Evolutionary conservation across 64 coral and sea anemone species (phyloP), one percentile per base, ranked within the genome.

Genomic region (Pocillopora damicornis): DNA sequence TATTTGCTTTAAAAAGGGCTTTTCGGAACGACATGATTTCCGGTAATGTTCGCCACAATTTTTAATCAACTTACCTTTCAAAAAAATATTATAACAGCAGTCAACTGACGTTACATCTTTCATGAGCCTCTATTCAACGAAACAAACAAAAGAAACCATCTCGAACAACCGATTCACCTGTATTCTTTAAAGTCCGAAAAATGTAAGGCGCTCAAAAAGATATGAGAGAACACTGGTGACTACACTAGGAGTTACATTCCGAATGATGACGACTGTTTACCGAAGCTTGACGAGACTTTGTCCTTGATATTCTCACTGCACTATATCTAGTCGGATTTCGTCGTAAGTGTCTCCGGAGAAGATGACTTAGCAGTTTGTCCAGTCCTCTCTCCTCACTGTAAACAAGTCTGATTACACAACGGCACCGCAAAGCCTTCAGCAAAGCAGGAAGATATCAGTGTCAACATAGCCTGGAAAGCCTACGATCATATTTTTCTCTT

Each of bases 281-380:
- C 38, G 63, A 85, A 73, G 80, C 11, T 66, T 42, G 15, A 63
- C 17, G 35, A 83, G 51, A 15, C n/a, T 11, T 68, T 17, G 67
- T 42, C 80, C 36, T 20, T 36, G 66, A 20, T 15, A n/a, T 25
- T 9, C 30, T 71, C 12, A 11, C 0, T 71, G 1, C n/a, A 9
- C 5, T 71, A 8, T 11, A 9, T 25, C 22, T 5, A 69, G 20
- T 69, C 66, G 66, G 66, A n/a, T 69, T 69, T 11, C 4, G 12
- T 17, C 61, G 61, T 15, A 13, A 61, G 60, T 61, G 30, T 67
- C 64, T 14, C 23, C 20, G 65, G 65, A 80, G 63, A 65, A 62
- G 79, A 85, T 85, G 81, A 85, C 81, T 72, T 34, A 67, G 64
- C 80, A 83, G 14, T 5, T 71, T 73, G 15, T 42, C 38, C 63